Conservation (phyloP, 2,888 invertebrate species). For the Hirudinaria manillensis region DNA sequence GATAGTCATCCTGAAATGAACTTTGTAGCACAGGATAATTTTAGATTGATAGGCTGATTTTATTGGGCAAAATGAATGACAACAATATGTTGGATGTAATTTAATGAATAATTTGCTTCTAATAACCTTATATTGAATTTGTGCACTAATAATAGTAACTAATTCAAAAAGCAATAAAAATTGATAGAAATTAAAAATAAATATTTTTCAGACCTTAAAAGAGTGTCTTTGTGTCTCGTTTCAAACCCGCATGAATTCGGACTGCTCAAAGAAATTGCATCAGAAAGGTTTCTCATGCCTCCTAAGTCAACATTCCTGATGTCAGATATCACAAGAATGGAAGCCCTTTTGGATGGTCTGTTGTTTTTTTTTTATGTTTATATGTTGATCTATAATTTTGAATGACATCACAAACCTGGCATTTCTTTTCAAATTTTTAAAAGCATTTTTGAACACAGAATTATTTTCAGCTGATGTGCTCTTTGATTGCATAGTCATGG, state of each 20-base stretch:
- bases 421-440: background rate
- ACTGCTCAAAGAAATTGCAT: background rate
- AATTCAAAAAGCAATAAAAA: too few species aligned
- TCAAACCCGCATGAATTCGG: background rate
- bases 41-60: too few species aligned
- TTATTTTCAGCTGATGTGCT: conserved; percentile 55
- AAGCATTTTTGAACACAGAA: background rate
- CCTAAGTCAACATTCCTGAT: conserved; percentile 32
- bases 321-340: conserved; percentile 30
- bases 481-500: conserved; percentile 77
- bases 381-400: background rate
- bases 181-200: too few species aligned
- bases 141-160: too few species aligned
- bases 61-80: too few species aligned
- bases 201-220: background rate
- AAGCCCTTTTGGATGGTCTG: conserved; percentile 30
- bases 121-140: too few species aligned
- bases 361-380: background rate
- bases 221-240: background rate
- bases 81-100: too few species aligned
- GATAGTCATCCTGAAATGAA: too few species aligned
- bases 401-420: too few species aligned
- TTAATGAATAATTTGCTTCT: too few species aligned
- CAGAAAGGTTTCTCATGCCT: conserved; percentile 24
- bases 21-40: too few species aligned